These are phyloP conservation scores for Silurus lanzhouensis DNA, from an alignment of 2,797 vertebrate genomes.

Conservation along the genomic window DNA sequence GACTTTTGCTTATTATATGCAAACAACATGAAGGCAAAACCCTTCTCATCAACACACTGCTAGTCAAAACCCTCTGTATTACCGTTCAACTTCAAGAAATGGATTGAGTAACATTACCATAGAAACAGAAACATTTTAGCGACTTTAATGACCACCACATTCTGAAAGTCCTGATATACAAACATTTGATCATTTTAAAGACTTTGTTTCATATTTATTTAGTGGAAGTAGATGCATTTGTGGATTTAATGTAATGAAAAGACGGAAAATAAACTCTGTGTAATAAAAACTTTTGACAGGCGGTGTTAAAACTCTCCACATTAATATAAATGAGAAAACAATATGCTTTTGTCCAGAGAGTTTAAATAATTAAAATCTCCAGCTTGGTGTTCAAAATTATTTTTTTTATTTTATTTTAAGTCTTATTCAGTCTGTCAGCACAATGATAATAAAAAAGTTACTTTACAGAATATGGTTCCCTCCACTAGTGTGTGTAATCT, in stretches of 20 bases:
- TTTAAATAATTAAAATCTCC: neutral
- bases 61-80: neutral
- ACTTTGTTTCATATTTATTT: neutral
- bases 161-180: neutral
- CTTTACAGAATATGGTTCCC: too few relatives aligned
- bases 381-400: neutral
- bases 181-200: neutral
- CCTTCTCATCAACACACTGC: neutral
- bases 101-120: neutral
- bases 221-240: neutral
- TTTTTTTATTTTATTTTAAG: too few relatives aligned
- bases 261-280: neutral
- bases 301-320: neutral
- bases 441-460: too few relatives aligned
- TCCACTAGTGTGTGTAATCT: too few relatives aligned
- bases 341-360: neutral
- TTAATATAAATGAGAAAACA: neutral
- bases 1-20: neutral
- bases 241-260: neutral
- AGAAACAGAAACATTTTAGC: neutral
- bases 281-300: neutral
- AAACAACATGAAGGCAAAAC: neutral
- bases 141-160: neutral
- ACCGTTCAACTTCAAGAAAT: neutral
- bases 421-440: too few relatives aligned